Evolutionary conservation across 2,797 vertebrate genomes (phyloP).

Genomic region (Geotrypetes seraphini): DNA sequence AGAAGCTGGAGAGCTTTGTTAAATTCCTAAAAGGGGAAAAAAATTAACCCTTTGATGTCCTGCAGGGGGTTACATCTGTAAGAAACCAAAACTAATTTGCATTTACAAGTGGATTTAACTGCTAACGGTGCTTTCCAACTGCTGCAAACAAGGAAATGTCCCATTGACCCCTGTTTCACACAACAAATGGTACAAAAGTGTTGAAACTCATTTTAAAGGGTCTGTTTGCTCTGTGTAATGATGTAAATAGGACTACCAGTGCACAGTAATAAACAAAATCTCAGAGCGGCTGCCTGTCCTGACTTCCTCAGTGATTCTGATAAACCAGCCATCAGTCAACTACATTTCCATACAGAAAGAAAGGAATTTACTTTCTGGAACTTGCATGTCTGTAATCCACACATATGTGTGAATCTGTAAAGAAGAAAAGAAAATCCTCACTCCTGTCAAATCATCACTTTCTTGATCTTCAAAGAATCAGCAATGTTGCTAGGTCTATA

Average conservation of each 20-base stretch:
- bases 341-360: too few species aligned
- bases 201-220: conserved; percentile 40
- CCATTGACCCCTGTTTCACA: conserved; percentile 38
- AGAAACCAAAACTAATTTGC: conserved; percentile 18
- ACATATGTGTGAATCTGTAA: too few species aligned
- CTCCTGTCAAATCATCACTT: too few species aligned
- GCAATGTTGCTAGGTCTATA: too few species aligned
- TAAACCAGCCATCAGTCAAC: too few species aligned
- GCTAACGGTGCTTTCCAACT: conserved; percentile 23
- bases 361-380: too few species aligned
- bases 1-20: conserved; percentile 6
- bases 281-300: neutral
- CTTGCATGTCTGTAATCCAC: too few species aligned
- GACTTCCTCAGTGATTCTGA: neutral
- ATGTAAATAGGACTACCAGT: conserved; percentile 14
- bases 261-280: conserved; percentile 38
- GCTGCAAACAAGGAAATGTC: conserved; percentile 38
- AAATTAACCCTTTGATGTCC: conserved; percentile 10
- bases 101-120: conserved; percentile 37
- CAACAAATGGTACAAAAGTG: conserved; percentile 52
- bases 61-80: conserved; percentile 4
- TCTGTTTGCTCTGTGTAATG: conserved; percentile 41
- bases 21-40: conserved; percentile 17
- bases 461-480: too few species aligned
- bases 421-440: too few species aligned